These are phyloP conservation scores for Platysternon megacephalum DNA, from an alignment of 2,113 vertebrate species.

Conservation along the genomic window DNA sequence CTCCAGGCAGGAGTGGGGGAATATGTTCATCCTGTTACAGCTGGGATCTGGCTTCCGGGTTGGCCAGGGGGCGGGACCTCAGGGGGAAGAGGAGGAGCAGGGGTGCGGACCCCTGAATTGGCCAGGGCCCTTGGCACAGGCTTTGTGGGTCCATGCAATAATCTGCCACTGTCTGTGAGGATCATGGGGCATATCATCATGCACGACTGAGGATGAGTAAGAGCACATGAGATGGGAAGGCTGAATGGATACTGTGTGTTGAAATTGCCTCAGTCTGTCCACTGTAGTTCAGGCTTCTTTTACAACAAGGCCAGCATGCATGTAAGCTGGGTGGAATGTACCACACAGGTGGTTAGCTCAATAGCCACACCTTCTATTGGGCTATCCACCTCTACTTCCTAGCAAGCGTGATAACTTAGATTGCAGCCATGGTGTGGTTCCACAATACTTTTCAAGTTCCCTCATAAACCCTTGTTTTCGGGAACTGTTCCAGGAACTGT, in stretches of 20 bases:
- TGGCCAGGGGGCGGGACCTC: too few species aligned
- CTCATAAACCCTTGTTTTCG: neutral
- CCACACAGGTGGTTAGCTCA: neutral
- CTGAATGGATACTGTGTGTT: neutral
- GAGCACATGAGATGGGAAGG: accelerated
- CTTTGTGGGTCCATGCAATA: too few species aligned
- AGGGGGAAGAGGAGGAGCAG: too few species aligned
- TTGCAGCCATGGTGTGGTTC: neutral
- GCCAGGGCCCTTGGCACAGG: too few species aligned
- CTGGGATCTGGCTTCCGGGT: too few species aligned
- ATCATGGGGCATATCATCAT: too few species aligned
- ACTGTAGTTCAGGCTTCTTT: neutral
- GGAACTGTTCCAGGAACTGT: neutral
- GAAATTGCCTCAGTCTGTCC: neutral
- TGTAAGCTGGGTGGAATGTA: neutral
- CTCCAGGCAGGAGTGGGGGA: too few species aligned
- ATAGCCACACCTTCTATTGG: neutral
- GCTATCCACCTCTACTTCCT: neutral
- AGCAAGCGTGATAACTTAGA: neutral
- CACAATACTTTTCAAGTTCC: neutral
- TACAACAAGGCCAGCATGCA: neutral
- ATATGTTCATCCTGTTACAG: too few species aligned
- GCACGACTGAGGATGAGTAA: neutral
- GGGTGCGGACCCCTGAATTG: too few species aligned
- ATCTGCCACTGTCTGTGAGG: too few species aligned